phyloP scores from a whole-genome alignment of 2,888 invertebrate genomes.

The Gonocerus acuteangulatus region DNA sequence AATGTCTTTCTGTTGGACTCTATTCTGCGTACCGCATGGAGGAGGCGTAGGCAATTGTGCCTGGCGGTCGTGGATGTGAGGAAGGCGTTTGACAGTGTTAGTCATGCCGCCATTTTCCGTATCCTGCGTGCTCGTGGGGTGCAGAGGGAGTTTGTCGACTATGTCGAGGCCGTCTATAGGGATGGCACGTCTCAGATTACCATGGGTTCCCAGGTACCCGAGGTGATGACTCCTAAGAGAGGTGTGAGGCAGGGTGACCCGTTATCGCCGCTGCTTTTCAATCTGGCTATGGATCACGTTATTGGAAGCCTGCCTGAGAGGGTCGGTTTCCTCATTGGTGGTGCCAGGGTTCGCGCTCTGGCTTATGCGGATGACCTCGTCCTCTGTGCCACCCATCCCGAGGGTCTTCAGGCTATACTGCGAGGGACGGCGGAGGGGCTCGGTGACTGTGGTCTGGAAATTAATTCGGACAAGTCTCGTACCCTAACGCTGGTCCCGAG shows the following conservation, averaged over 20 bases:
- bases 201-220: background rate
- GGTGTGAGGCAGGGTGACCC: slow-evolving; percentile 45
- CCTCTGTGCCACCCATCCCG: background rate
- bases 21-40: slow-evolving; percentile 42
- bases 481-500: background rate
- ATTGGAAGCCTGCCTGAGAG: slow-evolving; percentile 19
- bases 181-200: slow-evolving; percentile 39
- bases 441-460: background rate
- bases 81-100: slow-evolving; percentile 45
- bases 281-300: slow-evolving; percentile 36
- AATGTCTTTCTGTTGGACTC: slow-evolving; percentile 1
- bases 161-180: slow-evolving; percentile 41
- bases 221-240: slow-evolving; percentile 32
- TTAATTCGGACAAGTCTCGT: background rate
- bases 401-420: background rate
- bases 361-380: slow-evolving; percentile 40
- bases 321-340: slow-evolving; percentile 12
- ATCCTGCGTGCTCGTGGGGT: slow-evolving; percentile 41
- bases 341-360: slow-evolving; percentile 38
- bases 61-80: slow-evolving; percentile 37
- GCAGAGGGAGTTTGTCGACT: slow-evolving; percentile 40
- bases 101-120: slow-evolving; percentile 38
- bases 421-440: background rate
- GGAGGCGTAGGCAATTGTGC: slow-evolving; percentile 44
- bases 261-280: slow-evolving; percentile 43